Conservation (phyloP, 2,113 vertebrate species). For the Montifringilla adamsi region DNA sequence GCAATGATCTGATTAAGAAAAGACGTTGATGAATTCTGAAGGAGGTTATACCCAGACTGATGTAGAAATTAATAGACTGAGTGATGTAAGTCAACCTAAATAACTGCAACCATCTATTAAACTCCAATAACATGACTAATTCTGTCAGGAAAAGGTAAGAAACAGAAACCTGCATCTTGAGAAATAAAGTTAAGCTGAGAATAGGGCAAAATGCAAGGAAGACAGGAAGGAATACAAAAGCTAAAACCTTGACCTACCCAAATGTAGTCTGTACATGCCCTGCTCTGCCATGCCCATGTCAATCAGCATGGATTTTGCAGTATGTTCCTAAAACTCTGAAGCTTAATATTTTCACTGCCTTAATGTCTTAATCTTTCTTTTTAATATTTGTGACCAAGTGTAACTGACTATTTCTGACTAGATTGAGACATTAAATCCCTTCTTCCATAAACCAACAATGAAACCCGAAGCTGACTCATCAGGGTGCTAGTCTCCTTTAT, state of each 20-base stretch:
- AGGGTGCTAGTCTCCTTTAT: not conserved
- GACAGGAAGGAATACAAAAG: not conserved
- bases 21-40: not conserved
- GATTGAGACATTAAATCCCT: not conserved
- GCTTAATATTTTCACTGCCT: not conserved
- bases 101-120: not conserved
- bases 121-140: not conserved
- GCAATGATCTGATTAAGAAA: not conserved
- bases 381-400: not conserved
- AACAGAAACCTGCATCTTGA: not conserved
- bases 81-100: constrained; percentile 16
- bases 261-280: not conserved
- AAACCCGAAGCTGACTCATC: not conserved
- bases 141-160: not conserved
- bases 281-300: not conserved
- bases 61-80: not conserved
- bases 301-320: not conserved
- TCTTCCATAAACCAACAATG: not conserved
- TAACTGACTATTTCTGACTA: constrained; percentile 11
- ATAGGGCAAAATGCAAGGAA: not conserved
- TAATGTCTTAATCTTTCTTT: constrained; percentile 17
- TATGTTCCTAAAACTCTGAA: not conserved
- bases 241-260: not conserved
- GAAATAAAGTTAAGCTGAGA: not conserved
- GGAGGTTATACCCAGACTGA: not conserved